Percentiles rank a stretch among this genome's conserved stretches.
phyloP scores from a whole-genome alignment of 2,113 vertebrate genomes.

The Platycercus adscitus region DNA sequence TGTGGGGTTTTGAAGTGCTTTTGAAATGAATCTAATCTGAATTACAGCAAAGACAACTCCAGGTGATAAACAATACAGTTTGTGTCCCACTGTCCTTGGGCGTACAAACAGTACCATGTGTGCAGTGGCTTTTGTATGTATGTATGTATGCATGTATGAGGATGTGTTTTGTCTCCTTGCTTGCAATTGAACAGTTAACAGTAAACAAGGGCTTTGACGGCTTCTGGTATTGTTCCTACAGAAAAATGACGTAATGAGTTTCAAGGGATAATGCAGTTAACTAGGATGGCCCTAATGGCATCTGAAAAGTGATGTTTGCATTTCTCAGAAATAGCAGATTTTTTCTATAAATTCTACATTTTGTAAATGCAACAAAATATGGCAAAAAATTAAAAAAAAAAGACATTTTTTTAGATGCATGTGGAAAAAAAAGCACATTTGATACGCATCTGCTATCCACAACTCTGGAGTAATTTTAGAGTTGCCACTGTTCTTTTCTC shows the following conservation, averaged over 20 bases:
- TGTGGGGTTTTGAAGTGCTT: neutral
- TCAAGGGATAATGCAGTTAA: neutral
- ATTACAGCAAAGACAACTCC: neutral
- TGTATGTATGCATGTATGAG: neutral
- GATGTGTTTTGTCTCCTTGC: neutral
- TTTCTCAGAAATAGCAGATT: neutral
- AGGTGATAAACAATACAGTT: neutral
- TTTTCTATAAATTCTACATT: neutral
- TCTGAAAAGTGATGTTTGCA: neutral
- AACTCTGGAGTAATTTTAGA: neutral
- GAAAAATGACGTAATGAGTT: neutral
- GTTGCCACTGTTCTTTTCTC: neutral
- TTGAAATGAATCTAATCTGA: neutral
- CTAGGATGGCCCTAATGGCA: neutral
- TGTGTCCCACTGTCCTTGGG: neutral
- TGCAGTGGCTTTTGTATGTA: neutral
- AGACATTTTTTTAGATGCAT: neutral
- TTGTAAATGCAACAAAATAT: neutral
- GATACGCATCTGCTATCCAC: neutral
- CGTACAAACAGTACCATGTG: neutral
- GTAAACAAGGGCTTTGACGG: neutral
- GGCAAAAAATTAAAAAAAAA: neutral
- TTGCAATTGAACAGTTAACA: neutral
- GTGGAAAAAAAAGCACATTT: neutral
- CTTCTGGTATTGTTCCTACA: neutral